phyloP scores from a whole-genome alignment of 2,797 vertebrate genomes.

The Sus cebifrons region DNA sequence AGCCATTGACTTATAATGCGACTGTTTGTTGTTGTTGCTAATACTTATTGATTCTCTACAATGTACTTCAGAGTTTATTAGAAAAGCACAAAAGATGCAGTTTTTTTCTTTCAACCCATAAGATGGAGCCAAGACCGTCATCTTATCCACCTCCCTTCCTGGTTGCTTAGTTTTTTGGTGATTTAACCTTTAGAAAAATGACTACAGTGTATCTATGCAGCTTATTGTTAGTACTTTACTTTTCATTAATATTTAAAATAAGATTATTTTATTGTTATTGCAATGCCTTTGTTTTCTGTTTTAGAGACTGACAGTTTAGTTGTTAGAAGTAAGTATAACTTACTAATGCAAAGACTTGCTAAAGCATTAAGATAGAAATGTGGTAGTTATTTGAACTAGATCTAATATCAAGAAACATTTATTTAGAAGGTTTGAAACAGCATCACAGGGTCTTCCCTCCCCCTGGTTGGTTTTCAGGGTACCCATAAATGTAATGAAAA shows the following conservation, averaged over 20 bases:
- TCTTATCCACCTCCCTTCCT: not conserved
- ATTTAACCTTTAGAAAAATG: conserved; percentile 12
- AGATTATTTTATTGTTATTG: conserved; percentile 21
- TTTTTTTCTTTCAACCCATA: not conserved
- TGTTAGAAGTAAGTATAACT: conserved; percentile 38
- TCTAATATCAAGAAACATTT: conserved; percentile 6
- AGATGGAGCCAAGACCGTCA: not conserved
- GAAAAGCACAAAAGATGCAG: not conserved
- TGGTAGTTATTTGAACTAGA: conserved; percentile 37
- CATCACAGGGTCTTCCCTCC: not conserved
- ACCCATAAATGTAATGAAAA: not conserved
- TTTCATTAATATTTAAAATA: conserved; percentile 62
- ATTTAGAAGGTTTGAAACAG: not conserved
- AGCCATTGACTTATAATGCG: not conserved
- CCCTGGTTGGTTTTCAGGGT: not conserved
- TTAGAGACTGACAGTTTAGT: conserved; percentile 36
- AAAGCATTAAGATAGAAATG: not conserved
- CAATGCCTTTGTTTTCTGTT: conserved; percentile 41
- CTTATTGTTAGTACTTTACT: conserved; percentile 55
- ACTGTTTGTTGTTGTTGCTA: conserved; percentile 39
- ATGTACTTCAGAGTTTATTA: conserved; percentile 12
- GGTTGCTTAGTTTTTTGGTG: not conserved
- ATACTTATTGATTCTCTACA: conserved; percentile 39
- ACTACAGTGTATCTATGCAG: not conserved
- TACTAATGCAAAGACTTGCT: not conserved